Evolutionary conservation across 2,888 invertebrate species (phyloP), one percentile per base, ranked within the genome.

Genomic region (Rhingia campestris): DNA sequence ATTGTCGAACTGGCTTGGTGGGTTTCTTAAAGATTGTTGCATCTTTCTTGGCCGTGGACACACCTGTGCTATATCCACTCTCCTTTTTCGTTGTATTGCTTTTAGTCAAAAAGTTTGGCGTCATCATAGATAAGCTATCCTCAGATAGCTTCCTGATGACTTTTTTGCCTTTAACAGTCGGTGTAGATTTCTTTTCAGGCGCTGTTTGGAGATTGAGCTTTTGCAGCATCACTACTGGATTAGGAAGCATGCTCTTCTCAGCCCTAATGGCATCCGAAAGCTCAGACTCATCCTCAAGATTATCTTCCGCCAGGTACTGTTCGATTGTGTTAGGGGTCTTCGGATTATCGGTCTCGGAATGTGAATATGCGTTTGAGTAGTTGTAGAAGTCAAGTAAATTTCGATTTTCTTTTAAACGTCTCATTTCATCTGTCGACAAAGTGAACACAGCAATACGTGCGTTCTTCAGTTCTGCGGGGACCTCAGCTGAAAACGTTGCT

Each of bases 351-450:
- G 54, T 47, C 39, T 72, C 59, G 4, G 56, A 41, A 22, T 22
- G 22, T 22, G 22, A 22, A 22, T 22, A 22, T 2, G 22, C 22
- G 10, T 47, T 22, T 4, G 51, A 47, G 0, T 39, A 32, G 37
- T 87, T 87, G 47, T 86, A 88, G 53, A 87, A 88, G 32, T 86
- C 81, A 0, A 88, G 41, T 37, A 88, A 53, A 41, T 86, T 76
- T 5, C 64, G 12, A 59, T 88, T 88, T 14, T 67, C 77, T 6
- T 75, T 51, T 10, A 88, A 73, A 12, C 86, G 86, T 43, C 86
- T n/a, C 2, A 67, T 37, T 80, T 88, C 87, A 7, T 74, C 85
- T n/a, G 35, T 22, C n/a, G 86, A 51, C 49, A 86, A 43, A 22
- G 86, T 64, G 37, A 87, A 75, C 12, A 81, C 59, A 53, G 84